These are phyloP conservation scores for Guaruba guarouba DNA, from an alignment of 2,113 vertebrate genomes.

Conservation along the genomic window DNA sequence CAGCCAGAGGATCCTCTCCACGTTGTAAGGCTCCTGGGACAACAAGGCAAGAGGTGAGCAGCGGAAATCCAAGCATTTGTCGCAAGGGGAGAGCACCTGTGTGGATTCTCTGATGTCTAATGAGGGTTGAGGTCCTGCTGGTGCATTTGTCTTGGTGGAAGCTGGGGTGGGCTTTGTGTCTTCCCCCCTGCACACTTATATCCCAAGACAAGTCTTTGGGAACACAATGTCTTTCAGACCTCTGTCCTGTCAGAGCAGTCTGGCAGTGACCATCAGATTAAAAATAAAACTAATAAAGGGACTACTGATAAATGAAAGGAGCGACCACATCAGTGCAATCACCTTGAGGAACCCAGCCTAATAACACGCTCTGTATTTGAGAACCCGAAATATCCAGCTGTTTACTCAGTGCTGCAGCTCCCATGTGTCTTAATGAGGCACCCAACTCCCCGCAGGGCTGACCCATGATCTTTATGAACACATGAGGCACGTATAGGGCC, in stretches of 20 bases:
- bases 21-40: slow-evolving; percentile 89
- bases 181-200: background rate
- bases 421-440: background rate
- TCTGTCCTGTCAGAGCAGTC: slow-evolving; percentile 26
- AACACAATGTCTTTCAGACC: background rate
- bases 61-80: rapidly evolving
- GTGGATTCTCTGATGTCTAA: background rate
- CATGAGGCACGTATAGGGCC: background rate
- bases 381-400: slow-evolving; percentile 35
- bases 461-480: background rate
- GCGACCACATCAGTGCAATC: background rate
- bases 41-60: background rate
- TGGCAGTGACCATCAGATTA: slow-evolving; percentile 30
- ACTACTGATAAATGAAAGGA: background rate
- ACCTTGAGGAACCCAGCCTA: slow-evolving; percentile 1
- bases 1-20: slow-evolving; percentile 94
- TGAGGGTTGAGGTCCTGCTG: background rate
- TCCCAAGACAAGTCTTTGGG: background rate
- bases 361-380: background rate
- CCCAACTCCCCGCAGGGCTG: background rate
- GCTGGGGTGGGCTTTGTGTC: background rate
- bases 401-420: background rate
- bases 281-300: background rate
- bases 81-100: background rate
- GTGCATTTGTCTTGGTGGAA: background rate